phyloP scores from a whole-genome alignment of 2,888 invertebrate species.

The Pseudococcus viburni region DNA sequence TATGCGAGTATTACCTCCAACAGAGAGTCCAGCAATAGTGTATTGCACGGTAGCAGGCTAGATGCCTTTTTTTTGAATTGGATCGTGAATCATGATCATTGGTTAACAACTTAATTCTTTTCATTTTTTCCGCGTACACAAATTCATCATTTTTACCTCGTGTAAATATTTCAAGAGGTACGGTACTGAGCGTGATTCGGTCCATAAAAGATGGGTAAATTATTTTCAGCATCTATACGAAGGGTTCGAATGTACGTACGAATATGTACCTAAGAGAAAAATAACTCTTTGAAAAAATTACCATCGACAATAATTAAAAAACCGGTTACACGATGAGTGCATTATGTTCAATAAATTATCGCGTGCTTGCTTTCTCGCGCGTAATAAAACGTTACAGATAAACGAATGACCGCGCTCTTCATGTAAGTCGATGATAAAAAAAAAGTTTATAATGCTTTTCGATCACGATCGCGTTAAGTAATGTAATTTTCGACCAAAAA shows the following conservation, averaged over 20 bases:
- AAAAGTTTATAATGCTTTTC: slow-evolving; percentile 24
- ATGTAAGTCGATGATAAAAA: background rate
- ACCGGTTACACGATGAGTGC: slow-evolving; percentile 50
- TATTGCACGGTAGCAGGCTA: slow-evolving; percentile 10
- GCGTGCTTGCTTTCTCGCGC: slow-evolving; percentile 22
- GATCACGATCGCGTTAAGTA: background rate
- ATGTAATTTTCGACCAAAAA: background rate
- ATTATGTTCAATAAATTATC: slow-evolving; percentile 52
- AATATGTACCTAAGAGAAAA: background rate
- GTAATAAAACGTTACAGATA: slow-evolving; percentile 51
- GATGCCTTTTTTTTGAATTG: slow-evolving; percentile 1
- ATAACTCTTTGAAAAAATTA: background rate
- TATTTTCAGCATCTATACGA: background rate
- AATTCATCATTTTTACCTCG: slow-evolving; percentile 17
- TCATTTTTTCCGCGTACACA: slow-evolving; percentile 26
- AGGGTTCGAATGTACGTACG: background rate
- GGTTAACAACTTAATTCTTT: slow-evolving; percentile 43
- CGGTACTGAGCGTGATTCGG: background rate
- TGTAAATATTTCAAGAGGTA: slow-evolving; percentile 14
- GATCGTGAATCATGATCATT: slow-evolving; percentile 46
- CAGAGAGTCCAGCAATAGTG: slow-evolving; percentile 21
- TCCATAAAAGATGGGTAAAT: background rate
- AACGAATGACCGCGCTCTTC: slow-evolving; percentile 4
- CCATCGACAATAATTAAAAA: slow-evolving; percentile 40
- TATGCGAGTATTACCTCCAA: slow-evolving; percentile 29